These are phyloP conservation scores for Gambusia yucatana DNA, from an alignment of 2,797 vertebrate genomes.

Conservation along the genomic window DNA sequence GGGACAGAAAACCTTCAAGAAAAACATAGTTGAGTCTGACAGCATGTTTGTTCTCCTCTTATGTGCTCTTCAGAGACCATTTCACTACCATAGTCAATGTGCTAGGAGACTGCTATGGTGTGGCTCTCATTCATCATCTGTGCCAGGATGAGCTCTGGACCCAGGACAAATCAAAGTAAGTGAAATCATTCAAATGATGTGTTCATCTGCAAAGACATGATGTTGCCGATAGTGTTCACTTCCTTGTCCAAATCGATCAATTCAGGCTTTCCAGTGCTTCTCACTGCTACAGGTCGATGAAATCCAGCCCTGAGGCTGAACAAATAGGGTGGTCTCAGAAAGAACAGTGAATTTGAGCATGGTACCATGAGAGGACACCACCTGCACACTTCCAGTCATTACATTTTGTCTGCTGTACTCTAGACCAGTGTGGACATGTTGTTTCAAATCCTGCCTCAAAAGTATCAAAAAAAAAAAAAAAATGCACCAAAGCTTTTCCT, in stretches of 20 bases:
- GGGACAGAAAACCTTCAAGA: not conserved
- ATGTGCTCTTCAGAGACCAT: not conserved
- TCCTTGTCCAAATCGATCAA: not conserved
- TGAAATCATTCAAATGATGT: not conserved
- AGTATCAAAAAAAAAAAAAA: no score
- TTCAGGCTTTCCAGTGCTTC: not conserved
- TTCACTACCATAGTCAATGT: constrained; percentile 2
- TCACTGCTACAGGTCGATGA: not conserved
- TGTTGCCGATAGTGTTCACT: not conserved
- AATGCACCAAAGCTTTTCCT: no score
- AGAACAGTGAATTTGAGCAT: not conserved
- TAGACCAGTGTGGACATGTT: not conserved
- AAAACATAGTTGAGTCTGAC: not conserved
- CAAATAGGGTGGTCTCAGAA: not conserved
- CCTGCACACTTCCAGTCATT: not conserved
- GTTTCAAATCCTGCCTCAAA: no score
- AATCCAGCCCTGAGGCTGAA: not conserved
- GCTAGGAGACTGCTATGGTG: constrained; percentile 1
- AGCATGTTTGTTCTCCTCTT: not conserved
- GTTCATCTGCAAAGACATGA: not conserved
- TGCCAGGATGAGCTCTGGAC: not conserved
- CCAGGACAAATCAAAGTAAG: not conserved
- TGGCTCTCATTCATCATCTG: not conserved
- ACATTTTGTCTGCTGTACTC: not conserved
- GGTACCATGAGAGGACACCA: not conserved